A percentile compares a stretch with the other conserved stretches of the same genome.
Evolutionary conservation across 2,888 invertebrate genomes (phyloP).

Genomic region (Ennomos quercinarius): DNA sequence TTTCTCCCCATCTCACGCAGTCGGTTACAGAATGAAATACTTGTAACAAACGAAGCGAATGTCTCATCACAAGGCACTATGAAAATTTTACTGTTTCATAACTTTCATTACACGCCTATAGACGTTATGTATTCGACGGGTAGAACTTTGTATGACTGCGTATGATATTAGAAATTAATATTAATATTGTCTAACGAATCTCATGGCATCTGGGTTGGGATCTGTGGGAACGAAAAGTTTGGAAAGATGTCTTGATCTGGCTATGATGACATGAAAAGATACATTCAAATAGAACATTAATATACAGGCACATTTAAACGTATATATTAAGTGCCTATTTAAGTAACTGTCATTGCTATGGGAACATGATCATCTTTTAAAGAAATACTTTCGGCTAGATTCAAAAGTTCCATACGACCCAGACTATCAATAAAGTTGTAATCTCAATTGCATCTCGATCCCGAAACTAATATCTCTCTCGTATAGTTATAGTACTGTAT

Average conservation of each 20-base stretch:
- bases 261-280: not conserved
- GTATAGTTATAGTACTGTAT: slow-evolving; percentile 42
- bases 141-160: slow-evolving; percentile 22
- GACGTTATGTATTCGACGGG: slow-evolving; percentile 13
- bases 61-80: slow-evolving; percentile 4
- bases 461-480: slow-evolving; percentile 41
- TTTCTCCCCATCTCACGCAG: slow-evolving; percentile 21
- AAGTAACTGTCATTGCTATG: not conserved
- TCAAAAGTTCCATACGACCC: slow-evolving; percentile 9
- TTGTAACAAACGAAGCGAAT: not conserved
- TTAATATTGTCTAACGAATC: slow-evolving; percentile 25
- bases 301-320: not conserved
- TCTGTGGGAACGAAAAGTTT: not conserved
- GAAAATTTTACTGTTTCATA: slow-evolving; percentile 3
- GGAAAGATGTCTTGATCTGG: not conserved
- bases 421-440: slow-evolving; percentile 24
- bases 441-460: slow-evolving; percentile 37
- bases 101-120: slow-evolving; percentile 9
- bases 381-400: too few relatives aligned
- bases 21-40: slow-evolving; percentile 5
- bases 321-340: slow-evolving; percentile 16
- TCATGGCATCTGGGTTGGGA: slow-evolving; percentile 24
- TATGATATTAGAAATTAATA: slow-evolving; percentile 16
- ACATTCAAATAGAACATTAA: not conserved
- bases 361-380: too few relatives aligned